Base-by-base conservation (phyloP, 2,797 vertebrate genomes). In the Cetoscarus ocellatus region DNA sequence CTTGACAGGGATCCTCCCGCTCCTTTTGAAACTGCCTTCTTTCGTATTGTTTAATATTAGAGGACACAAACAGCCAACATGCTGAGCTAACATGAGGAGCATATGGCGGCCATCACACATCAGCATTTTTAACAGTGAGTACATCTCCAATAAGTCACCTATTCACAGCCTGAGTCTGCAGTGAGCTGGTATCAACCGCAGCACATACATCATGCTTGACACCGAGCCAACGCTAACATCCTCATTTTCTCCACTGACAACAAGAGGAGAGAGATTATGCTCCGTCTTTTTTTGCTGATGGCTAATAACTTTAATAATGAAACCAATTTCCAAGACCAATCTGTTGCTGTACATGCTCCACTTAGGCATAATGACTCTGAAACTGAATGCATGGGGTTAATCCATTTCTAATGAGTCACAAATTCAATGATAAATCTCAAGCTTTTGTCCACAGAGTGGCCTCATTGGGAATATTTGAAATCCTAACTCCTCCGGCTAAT, bases 401-500 rank as follows among this genome's bases (percentile, higher is more conserved):
- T 88, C 79, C 73, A 54, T 82, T 73, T 84, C 68, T 89, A 92
- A 81, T 71, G 8, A 82, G 75, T 60, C 50, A 75, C 39, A 70
- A 81, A 88, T 91, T 91, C 82, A 86, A 85, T 83, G 91, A 92
- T 93, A 93, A 92, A 94, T 92, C 90, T 89, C 78, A 75, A 92
- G 84, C 76, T 86, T 91, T 88, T 76, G 79, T 88, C 93, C 94
- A 94, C 87, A 94, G 82, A 87, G 78, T 74, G 75, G 90, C 76
- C 75, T 87, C 94, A 93, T 94, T 93, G 94, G 27, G 71, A 86
- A 67, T 85, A 86, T 93, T 94, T 95, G 90, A 92, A 93, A 91
- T 93, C 86, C 88, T 74, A 81, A 91, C 89, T 90, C 92, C 93
- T 90, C 66, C 4, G 80, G 79, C 91, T 95, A 95, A 96, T 95